Conservation (phyloP, 2,888 invertebrate species). For the Cheilosia grossa region DNA sequence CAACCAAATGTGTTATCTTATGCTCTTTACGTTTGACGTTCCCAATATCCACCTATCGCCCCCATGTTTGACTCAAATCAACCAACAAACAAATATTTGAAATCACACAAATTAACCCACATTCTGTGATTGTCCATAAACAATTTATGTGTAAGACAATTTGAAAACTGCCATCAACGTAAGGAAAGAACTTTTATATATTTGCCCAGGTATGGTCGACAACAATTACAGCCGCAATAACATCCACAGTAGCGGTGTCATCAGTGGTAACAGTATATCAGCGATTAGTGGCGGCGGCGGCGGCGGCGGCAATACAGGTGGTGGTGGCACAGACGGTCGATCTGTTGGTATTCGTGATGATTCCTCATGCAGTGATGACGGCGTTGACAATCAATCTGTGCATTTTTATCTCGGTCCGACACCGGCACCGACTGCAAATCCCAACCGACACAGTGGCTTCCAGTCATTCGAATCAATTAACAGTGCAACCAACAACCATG, state of each 20-base stretch:
- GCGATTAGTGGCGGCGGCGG: conserved; percentile 75
- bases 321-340: conserved; percentile 76
- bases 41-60: background rate
- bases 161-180: conserved; percentile 77
- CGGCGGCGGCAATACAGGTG: conserved; percentile 44
- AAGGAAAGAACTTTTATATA: conserved; percentile 80
- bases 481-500: conserved; percentile 59
- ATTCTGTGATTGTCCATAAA: conserved; percentile 67
- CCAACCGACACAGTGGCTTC: conserved; percentile 59
- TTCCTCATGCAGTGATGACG: conserved; percentile 81
- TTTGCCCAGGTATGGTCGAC: conserved; percentile 80
- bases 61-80: background rate
- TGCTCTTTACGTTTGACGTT: background rate
- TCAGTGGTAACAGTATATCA: conserved; percentile 64
- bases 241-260: conserved; percentile 76
- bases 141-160: conserved; percentile 59
- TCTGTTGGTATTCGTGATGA: conserved; percentile 79
- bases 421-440: conserved; percentile 65
- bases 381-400: conserved; percentile 79
- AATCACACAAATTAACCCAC: conserved; percentile 52
- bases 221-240: conserved; percentile 79
- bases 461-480: conserved; percentile 61
- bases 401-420: conserved; percentile 78
- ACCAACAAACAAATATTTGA: background rate
- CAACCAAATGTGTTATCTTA: conserved; percentile 26